Evolutionary conservation across 2,888 invertebrate species (phyloP), one percentile per base, ranked within the genome.

Genomic region (Unio delphinus): DNA sequence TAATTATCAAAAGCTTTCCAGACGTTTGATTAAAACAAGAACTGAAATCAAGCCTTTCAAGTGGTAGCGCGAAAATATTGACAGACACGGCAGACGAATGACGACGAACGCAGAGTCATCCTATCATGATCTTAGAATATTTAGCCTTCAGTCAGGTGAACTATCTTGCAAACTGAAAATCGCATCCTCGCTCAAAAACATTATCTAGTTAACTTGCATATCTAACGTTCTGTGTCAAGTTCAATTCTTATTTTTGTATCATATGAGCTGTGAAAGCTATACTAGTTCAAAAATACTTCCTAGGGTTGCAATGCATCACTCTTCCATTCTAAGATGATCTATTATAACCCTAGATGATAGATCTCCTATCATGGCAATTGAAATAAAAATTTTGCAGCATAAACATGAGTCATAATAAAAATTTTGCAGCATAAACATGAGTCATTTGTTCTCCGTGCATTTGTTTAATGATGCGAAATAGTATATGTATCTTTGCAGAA

Each of bases 251-350:
- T 61, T 30, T 30, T 30, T 55, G 57, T 74, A 80, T 8, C 80
- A 92, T 93, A 63, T 93, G 94, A 83, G 94, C 95, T 0, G 93
- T 93, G 0, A 90, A 94, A 82, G 98, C 96, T 65, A 96, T 96
- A 0, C 92, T 97, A 84, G 93, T 98, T 80, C 92, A 98, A 86
- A 95, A 97, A 71, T 97, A 97, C 54, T 92, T 98, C 79, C 92
- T 98, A 72, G 98, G 97, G 1, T 92, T 97, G 67, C 96, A 97
- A 91, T 97, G 95, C 90, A 92, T 97, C 85, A 92, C 97, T 77
- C 95, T 95, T 81, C 95, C 96, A 30, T 95, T 96, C 90, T 93
- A 95, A 78, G 97, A 94, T 93, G 92, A 92, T 1, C 83, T 86
- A 26, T 23, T 23, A 66, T 75, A 15, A 75, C 80, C 8, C 65